Evolutionary conservation across 2,888 invertebrate genomes (phyloP), one percentile per base, ranked within the genome.

Genomic region (Drosophila cyrtoloma): DNA sequence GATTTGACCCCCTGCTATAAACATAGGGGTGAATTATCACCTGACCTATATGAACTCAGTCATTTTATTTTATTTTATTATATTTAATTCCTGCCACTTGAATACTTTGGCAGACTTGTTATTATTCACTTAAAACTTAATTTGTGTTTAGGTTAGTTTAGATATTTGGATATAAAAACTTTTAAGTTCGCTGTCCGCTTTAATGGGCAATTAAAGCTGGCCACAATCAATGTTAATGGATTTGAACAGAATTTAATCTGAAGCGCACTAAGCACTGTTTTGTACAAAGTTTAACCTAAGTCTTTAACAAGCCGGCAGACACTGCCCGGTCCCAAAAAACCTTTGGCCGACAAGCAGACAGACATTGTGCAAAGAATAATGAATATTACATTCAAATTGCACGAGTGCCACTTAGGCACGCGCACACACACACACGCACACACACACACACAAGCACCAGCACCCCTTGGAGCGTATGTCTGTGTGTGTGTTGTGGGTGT

Each of bases 361-460:
- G 81, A 89, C 82, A 77, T 79, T 85, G 85, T 86, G 86, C 71
- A 89, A 83, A 90, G 90, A 90, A 90, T 91, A 89, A 90, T 90
- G 89, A 90, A 90, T 90, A 90, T 91, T 90, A 82, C 90, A 90
- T 90, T 91, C 89, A 91, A 90, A 86, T 82, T 89, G 85, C 79
- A 84, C 84, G 82, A 91, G 91, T 85, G 91, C 77, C 86, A 88
- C 87, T 89, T 84, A 87, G 78, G 90, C 86, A 90, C 81, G 81
- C 78, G 72, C 75, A 77, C 69, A 61, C 58, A 70, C 61, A 73
- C 22, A 70, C 53, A 55, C 28, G 53, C 47, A 28, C 19, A 37
- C 37, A 19, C 37, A 2, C n/a, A n/a, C 30, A 37, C 37, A 10
- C 28, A 16, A 14, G 1, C 26, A 28, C 14, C 6, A 14, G 22